These are phyloP conservation scores for Megastigmus dorsalis DNA, from an alignment of 2,888 invertebrate genomes.

Conservation along the genomic window DNA sequence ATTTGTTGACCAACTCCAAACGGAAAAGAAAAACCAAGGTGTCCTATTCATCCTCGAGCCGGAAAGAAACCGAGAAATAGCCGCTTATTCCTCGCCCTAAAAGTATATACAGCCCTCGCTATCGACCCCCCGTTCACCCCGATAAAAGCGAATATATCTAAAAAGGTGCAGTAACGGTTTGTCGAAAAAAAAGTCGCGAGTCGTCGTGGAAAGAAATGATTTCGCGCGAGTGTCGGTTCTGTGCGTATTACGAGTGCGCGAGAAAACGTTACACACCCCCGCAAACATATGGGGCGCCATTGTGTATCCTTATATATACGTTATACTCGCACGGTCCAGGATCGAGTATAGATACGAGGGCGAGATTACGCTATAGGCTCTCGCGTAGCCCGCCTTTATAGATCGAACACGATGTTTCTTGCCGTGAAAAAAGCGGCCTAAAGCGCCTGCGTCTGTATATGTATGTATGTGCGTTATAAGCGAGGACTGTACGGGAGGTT, in stretches of 20 bases:
- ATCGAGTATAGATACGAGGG: constrained; percentile 66
- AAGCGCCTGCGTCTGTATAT: no score
- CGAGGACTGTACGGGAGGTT: no score
- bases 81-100: background rate
- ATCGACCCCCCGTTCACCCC: constrained; percentile 18
- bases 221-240: constrained; percentile 19
- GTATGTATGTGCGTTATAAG: no score
- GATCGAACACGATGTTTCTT: constrained; percentile 69
- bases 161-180: constrained; percentile 40
- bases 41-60: background rate
- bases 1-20: background rate
- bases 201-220: constrained; percentile 29
- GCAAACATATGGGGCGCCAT: constrained; percentile 71
- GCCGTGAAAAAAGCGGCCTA: constrained; percentile 63
- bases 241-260: background rate
- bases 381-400: constrained; percentile 62
- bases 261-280: constrained; percentile 65
- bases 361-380: no score
- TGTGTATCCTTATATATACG: constrained; percentile 67
- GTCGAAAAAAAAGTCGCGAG: background rate
- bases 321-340: no score
- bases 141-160: constrained; percentile 39
- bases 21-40: background rate
- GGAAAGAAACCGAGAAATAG: constrained; percentile 4
- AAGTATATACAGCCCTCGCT: background rate